Percentiles rank a stretch among this genome's conserved stretches.
Conservation (phyloP, 2,888 invertebrate genomes). For the Hydraecia micacea region DNA sequence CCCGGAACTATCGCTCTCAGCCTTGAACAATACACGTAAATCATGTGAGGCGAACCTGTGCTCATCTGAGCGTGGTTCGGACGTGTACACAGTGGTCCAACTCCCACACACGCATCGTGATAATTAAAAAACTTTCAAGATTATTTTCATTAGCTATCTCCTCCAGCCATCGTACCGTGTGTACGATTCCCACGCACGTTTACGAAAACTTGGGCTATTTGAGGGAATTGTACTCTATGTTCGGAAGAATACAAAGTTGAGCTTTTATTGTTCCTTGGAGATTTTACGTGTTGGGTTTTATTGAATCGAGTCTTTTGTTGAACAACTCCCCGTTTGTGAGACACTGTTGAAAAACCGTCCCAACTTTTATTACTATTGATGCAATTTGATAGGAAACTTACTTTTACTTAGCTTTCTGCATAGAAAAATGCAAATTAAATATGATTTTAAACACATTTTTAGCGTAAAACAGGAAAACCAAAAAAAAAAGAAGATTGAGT, state of each 20-base stretch:
- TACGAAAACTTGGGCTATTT: slow-evolving; percentile 67
- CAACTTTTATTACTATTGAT: slow-evolving; percentile 58
- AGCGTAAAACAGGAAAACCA: background rate
- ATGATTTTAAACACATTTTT: background rate
- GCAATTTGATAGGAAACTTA: slow-evolving; percentile 36
- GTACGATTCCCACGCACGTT: slow-evolving; percentile 57
- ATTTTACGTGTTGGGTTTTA: slow-evolving; percentile 73
- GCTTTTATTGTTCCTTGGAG: slow-evolving; percentile 73
- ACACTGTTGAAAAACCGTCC: slow-evolving; percentile 52
- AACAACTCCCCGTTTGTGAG: slow-evolving; percentile 54
- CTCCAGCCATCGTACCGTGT: slow-evolving; percentile 35
- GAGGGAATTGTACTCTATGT: slow-evolving; percentile 67
- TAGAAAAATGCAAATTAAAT: background rate
- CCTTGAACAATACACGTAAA: slow-evolving; percentile 69
- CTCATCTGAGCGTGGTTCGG: slow-evolving; percentile 62
- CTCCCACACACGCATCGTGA: slow-evolving; percentile 59
- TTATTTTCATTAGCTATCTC: slow-evolving; percentile 71
- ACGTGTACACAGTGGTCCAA: slow-evolving; percentile 18
- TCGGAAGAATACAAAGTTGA: slow-evolving; percentile 72
- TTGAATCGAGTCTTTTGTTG: slow-evolving; percentile 75
- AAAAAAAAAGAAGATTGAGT: too few relatives aligned
- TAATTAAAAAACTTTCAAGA: slow-evolving; percentile 81
- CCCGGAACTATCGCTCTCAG: slow-evolving; percentile 60
- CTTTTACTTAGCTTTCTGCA: background rate
- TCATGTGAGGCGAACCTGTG: slow-evolving; percentile 65